A percentile compares a stretch with the other conserved stretches of the same genome.
These are phyloP conservation scores for Lasaia peninsularis DNA, from an alignment of 1,140 invertebrate genomes.

Conservation along the genomic window DNA sequence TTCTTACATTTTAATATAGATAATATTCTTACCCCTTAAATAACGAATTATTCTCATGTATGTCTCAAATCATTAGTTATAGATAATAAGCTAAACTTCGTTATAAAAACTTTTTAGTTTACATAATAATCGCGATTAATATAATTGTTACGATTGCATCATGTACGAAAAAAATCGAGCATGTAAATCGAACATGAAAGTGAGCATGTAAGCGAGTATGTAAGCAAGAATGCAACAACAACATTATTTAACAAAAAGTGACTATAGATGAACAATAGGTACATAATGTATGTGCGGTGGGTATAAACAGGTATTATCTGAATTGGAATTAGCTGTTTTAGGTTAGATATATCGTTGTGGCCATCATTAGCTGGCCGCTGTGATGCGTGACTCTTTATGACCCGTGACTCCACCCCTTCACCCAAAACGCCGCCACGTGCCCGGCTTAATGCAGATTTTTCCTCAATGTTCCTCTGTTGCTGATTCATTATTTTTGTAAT, in stretches of 20 bases:
- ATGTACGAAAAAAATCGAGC: too few relatives aligned
- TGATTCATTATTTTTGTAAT: slow-evolving; percentile 31
- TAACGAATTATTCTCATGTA: too few relatives aligned
- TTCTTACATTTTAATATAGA: too few relatives aligned
- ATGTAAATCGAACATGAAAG: too few relatives aligned
- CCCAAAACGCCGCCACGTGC: slow-evolving; percentile 60
- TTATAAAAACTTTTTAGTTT: too few relatives aligned
- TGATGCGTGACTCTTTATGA: slow-evolving; percentile 68
- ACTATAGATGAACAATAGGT: not conserved
- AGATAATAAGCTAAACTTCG: too few relatives aligned
- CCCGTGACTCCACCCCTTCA: slow-evolving; percentile 54
- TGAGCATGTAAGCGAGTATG: too few relatives aligned
- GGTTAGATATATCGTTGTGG: slow-evolving; percentile 10
- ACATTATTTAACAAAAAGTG: too few relatives aligned
- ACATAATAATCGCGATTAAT: too few relatives aligned
- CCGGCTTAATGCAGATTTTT: slow-evolving; percentile 67
- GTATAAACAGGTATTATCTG: not conserved
- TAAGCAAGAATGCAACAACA: not conserved
- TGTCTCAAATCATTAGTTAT: too few relatives aligned
- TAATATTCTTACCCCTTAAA: too few relatives aligned
- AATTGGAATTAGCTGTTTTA: slow-evolving; percentile 1
- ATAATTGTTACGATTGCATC: too few relatives aligned
- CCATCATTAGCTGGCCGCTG: slow-evolving; percentile 48
- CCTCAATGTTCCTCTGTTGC: not conserved
- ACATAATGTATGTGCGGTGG: not conserved